phyloP scores from a whole-genome alignment of 2,888 invertebrate genomes.

The Sthenelais limicola region DNA sequence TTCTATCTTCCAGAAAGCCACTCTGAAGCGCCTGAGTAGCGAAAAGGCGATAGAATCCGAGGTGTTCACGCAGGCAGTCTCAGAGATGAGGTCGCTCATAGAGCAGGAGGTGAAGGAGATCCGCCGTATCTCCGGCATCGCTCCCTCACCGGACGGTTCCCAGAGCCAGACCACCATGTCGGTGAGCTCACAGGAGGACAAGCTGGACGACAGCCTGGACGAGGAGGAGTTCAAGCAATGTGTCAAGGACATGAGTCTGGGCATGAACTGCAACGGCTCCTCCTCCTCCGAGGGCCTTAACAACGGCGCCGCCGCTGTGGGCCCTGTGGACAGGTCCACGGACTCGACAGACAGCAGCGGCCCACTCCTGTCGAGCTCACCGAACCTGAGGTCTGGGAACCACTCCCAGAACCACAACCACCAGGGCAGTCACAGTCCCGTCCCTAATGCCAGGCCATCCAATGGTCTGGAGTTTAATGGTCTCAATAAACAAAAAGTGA shows the following conservation, averaged over 20 bases:
- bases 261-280: not conserved
- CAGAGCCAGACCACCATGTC: slow-evolving; percentile 22
- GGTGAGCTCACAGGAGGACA: slow-evolving; percentile 15
- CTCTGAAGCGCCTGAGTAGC: slow-evolving; percentile 53
- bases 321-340: slow-evolving; percentile 1
- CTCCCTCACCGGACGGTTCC: not conserved
- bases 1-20: not conserved
- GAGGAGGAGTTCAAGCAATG: slow-evolving; percentile 8
- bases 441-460: too few relatives aligned
- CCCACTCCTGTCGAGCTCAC: not conserved
- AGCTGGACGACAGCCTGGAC: not conserved
- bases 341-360: not conserved
- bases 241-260: too few relatives aligned
- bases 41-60: slow-evolving; percentile 55
- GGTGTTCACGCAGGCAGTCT: slow-evolving; percentile 44
- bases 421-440: too few relatives aligned
- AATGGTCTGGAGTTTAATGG: too few relatives aligned
- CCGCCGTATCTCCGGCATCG: slow-evolving; percentile 44
- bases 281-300: not conserved
- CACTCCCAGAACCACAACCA: too few relatives aligned
- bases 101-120: slow-evolving; percentile 52
- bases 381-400: too few relatives aligned
- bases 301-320: slow-evolving; percentile 7
- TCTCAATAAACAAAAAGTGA: too few relatives aligned
- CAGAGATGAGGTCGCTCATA: slow-evolving; percentile 48